These are phyloP conservation scores for Drosophila acutilabella DNA, from an alignment of 2,888 invertebrate genomes.

Conservation along the genomic window DNA sequence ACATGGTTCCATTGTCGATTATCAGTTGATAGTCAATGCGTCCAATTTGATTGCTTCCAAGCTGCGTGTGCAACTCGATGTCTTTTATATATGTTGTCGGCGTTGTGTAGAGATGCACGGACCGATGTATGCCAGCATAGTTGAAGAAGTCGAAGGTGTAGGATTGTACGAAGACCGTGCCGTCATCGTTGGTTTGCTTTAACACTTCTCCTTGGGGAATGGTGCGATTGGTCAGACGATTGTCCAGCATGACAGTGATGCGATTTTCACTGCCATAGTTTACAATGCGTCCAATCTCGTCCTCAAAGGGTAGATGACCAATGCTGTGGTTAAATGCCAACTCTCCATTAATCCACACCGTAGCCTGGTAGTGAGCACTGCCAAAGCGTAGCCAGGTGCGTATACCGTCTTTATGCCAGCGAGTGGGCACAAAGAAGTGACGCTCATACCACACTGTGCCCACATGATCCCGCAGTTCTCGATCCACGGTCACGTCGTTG, in stretches of 20 bases:
- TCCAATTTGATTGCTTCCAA: constrained; percentile 87
- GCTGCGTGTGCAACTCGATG: constrained; percentile 90
- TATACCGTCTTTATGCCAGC: constrained; percentile 87
- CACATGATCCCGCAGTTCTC: constrained; percentile 93
- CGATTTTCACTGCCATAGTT: constrained; percentile 90
- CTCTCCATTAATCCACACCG: constrained; percentile 95
- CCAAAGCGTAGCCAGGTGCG: constrained; percentile 95
- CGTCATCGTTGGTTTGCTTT: constrained; percentile 87
- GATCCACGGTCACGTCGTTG: constrained; percentile 95
- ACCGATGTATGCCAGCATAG: constrained; percentile 98
- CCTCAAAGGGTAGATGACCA: constrained; percentile 97
- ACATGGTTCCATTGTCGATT: constrained; percentile 21
- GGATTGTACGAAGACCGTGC: constrained; percentile 88
- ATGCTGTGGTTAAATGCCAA: constrained; percentile 93
- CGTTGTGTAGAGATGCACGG: constrained; percentile 95
- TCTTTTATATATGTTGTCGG: constrained; percentile 93
- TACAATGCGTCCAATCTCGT: constrained; percentile 90
- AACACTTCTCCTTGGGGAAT: constrained; percentile 93
- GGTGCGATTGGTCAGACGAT: constrained; percentile 93
- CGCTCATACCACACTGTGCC: constrained; percentile 98
- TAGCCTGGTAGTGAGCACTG: constrained; percentile 95
- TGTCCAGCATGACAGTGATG: constrained; percentile 96
- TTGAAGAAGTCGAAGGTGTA: constrained; percentile 99
- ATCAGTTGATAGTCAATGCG: constrained; percentile 74
- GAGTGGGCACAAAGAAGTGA: constrained; percentile 91